Base-by-base conservation (phyloP, 2,797 vertebrate species). In the Novumbra hubbsi region DNA sequence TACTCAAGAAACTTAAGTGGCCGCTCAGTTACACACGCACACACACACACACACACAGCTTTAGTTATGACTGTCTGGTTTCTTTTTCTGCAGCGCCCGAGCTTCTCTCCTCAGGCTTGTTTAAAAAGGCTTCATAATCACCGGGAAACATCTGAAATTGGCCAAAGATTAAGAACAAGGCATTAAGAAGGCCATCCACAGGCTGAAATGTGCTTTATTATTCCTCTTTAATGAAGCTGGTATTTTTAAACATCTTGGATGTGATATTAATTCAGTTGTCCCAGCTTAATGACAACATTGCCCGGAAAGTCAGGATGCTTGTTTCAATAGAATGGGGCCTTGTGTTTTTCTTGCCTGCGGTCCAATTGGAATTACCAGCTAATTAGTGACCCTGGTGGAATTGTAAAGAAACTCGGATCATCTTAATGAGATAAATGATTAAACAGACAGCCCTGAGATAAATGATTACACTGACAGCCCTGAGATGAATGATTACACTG, bases 1-100 rank as follows among this genome's bases (percentile, higher is more conserved):
- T 89, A 91, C 85, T 38, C 81, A 88, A 87, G 92, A 93, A 92
- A 91, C 90, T 91, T 88, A 91, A 92, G 90, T 89, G 89, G 73
- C 83, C 81, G 73, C 75, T 90, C 91, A 89, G 85, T 89, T 91
- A 90, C 89, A 89, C 86, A 88, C n/a, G 4, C n/a, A 57, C 52
- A 57, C n/a, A 14, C 50, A 21, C 50, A 52, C 50, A 52, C 50
- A 52, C 50, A 52, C 50, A 52, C 50, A 52, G 82, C 73, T 85
- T 89, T 91, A 90, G 89, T 89, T 86, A 88, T 88, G 86, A 81
- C 84, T 73, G 82, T 85, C 87, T 89, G 86, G 85, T 91, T 92
- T 92, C 85, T 81, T 91, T 86, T 79, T 83, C 87, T 85, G 86
- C 19, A 8, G 19, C 52, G 8, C 4, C 55, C 9, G 52, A n/a